Percentiles rank a stretch among this genome's conserved stretches.
These are phyloP conservation scores for Plestiodon gilberti DNA, from an alignment of 2,113 vertebrate genomes.

Conservation along the genomic window DNA sequence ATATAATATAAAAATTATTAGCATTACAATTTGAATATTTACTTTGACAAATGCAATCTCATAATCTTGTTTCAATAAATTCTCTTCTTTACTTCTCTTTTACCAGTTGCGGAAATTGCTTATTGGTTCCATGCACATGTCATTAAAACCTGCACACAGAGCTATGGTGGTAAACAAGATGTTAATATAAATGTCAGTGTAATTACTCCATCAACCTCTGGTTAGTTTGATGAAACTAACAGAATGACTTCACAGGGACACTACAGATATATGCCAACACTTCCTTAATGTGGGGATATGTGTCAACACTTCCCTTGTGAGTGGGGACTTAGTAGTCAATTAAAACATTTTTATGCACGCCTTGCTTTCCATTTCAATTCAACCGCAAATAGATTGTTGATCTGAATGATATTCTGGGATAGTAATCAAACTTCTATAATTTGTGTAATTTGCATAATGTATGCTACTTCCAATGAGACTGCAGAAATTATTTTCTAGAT, in stretches of 20 bases:
- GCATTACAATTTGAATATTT: rapidly evolving
- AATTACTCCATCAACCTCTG: not conserved
- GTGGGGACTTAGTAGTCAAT: no score
- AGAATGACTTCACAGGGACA: not conserved
- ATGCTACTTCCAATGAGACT: no score
- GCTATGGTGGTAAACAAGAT: not conserved
- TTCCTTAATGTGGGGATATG: no score
- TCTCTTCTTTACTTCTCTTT: not conserved
- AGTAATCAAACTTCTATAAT: no score
- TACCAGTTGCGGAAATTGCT: not conserved
- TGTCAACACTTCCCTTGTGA: no score
- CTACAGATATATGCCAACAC: not conserved
- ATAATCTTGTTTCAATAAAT: constrained; percentile 18
- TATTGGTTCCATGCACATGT: not conserved
- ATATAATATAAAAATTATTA: not conserved
- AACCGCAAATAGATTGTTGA: no score
- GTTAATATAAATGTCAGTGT: not conserved
- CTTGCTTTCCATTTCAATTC: no score
- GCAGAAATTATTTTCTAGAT: no score
- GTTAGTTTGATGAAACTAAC: not conserved
- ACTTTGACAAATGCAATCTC: not conserved
- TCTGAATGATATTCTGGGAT: no score
- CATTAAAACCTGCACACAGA: rapidly evolving
- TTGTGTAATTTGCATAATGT: no score
- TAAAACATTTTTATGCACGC: no score